A percentile compares a stretch with the other conserved stretches of the same genome.
Conservation (phyloP, 2,113 vertebrate genomes). For the Micromys minutus region DNA sequence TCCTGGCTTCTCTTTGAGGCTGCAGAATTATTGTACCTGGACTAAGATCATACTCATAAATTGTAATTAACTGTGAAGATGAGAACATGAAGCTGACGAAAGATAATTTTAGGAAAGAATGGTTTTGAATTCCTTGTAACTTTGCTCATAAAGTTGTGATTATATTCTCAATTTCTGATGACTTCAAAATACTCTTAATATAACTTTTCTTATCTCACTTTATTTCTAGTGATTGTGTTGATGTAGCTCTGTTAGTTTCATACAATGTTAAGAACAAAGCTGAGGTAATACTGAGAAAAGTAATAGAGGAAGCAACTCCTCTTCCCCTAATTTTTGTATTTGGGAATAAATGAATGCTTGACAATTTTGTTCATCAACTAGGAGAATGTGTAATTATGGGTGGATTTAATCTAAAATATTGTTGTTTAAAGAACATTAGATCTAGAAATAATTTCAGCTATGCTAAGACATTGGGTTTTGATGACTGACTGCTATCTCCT, state of each 20-base stretch:
- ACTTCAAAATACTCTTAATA: neutral
- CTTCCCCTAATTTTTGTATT: neutral
- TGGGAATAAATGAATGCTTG: neutral
- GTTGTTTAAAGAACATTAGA: neutral
- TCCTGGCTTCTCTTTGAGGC: neutral
- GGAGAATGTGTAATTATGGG: neutral
- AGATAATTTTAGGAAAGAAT: neutral
- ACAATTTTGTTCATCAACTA: neutral
- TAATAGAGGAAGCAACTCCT: neutral
- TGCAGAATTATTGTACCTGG: no score
- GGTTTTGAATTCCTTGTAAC: neutral
- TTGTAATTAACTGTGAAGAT: neutral
- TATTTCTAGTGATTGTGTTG: neutral
- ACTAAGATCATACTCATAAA: neutral
- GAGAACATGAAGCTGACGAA: neutral
- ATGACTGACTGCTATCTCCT: neutral
- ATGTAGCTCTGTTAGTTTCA: neutral
- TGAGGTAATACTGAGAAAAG: neutral
- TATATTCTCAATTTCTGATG: neutral
- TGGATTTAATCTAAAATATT: neutral
- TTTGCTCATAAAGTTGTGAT: neutral
- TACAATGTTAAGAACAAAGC: neutral
- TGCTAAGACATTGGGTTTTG: neutral
- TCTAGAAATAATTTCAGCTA: neutral
- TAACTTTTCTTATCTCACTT: neutral